These are phyloP conservation scores for Paramormyrops kingsleyae DNA, from an alignment of 2,113 vertebrate genomes.

Conservation along the genomic window DNA sequence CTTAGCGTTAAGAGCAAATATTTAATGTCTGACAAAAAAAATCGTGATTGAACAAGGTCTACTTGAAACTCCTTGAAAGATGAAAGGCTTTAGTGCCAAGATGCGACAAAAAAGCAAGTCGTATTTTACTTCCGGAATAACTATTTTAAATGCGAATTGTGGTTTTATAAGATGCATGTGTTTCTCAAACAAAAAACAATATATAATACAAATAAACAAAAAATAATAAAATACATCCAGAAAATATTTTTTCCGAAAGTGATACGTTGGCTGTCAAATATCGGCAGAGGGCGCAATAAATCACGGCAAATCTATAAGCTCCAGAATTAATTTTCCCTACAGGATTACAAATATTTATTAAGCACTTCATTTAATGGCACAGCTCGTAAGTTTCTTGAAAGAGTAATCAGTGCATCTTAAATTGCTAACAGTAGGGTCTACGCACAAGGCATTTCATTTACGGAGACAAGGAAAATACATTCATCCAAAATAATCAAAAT, in stretches of 20 bases:
- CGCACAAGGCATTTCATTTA: neutral
- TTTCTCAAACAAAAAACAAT: neutral
- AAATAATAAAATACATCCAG: neutral
- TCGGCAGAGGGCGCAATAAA: constrained; percentile 12
- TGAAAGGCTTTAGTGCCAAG: neutral
- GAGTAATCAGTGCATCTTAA: neutral
- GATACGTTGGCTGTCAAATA: neutral
- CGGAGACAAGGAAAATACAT: neutral
- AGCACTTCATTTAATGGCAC: neutral
- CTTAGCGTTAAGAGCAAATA: neutral
- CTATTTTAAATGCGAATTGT: neutral
- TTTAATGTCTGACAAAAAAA: neutral
- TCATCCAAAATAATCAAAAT: neutral
- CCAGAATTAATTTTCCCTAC: neutral
- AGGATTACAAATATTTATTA: neutral
- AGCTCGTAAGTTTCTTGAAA: neutral
- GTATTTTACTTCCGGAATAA: neutral
- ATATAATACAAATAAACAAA: neutral
- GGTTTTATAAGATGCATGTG: neutral
- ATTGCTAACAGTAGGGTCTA: neutral
- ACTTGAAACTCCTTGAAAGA: neutral
- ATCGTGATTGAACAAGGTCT: neutral
- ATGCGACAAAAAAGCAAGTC: neutral
- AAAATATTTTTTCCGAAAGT: neutral
- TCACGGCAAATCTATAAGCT: neutral